Base-by-base conservation (phyloP, 2,797 vertebrate genomes). In the Salmo trutta region DNA sequence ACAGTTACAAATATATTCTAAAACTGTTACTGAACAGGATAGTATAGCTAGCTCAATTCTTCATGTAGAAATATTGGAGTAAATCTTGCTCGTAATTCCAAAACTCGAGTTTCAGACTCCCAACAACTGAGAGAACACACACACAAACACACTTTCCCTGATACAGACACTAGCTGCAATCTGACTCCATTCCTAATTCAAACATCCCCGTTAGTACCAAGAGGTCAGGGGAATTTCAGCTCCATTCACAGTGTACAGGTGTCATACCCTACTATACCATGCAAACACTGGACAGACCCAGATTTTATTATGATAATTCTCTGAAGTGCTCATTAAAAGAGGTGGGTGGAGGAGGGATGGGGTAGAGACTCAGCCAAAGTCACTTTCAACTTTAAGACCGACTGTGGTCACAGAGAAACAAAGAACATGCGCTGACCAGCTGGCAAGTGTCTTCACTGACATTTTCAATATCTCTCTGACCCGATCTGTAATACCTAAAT, bases 111-210 rank as follows among this genome's bases (percentile, higher is more conserved):
- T 36, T 36, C 5, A 36, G 6, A 36, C 33, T 7, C 33, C 33
- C 33, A 53, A 41, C 27, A 68, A 0, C 6, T 68, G 7, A 21
- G 17, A 5, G 24, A 16, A 27, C 66, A 68, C 66, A 68, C 24
- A 29, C 21, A 69, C 24, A 29, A 31, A 31, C 17, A 69, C 10
- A 12, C 24, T 31, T 33, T 31, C 24, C 3, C 27, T 16, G 29
- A 47, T n/a, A 70, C 68, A 47, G 17, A 41, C 27, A 70, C 27
- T n/a, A 19, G 36, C 33, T 17, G 27, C 8, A 31, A 24, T 14
- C 5, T 8, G 14, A 54, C 53, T 54, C 53, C 1, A 66, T 70
- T 64, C 78, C 85, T 21, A 29, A 24, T 66, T 3, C 64, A 66
- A 66, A 17, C 67, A 36, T 69, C 31, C 4, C 31, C 31, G 4